Evolutionary conservation across 30 jellyfish, hydroid and myxozoan species (phyloP).

Genomic region (Aurelia sp.): DNA sequence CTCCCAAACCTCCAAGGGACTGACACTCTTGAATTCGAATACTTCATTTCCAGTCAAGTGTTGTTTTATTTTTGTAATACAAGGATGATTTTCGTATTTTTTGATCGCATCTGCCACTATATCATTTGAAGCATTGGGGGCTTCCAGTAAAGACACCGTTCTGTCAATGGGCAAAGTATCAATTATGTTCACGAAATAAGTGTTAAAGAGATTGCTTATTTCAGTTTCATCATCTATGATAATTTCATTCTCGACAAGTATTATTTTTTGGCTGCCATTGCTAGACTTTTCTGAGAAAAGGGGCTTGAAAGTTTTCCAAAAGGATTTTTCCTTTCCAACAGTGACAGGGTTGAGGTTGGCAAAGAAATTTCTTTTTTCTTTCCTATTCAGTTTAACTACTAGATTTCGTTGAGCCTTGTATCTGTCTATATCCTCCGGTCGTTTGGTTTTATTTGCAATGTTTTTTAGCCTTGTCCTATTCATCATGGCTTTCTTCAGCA

Average conservation of each 20-base stretch:
- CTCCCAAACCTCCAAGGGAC: constrained; percentile 1
- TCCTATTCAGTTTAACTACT: too few relatives aligned
- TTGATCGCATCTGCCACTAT: not conserved
- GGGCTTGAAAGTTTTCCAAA: constrained; percentile 26
- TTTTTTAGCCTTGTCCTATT: too few relatives aligned
- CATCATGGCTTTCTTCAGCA: too few relatives aligned
- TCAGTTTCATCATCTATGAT: constrained; percentile 6
- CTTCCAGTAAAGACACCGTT: not conserved
- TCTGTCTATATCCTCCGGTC: not conserved
- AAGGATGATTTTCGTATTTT: not conserved
- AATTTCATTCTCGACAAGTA: not conserved
- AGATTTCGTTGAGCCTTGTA: too few relatives aligned
- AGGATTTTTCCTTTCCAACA: not conserved
- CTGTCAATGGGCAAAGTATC: not conserved
- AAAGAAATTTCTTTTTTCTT: too few relatives aligned
- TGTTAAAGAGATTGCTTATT: constrained; percentile 2
- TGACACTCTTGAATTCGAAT: not conserved
- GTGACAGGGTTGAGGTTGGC: too few relatives aligned
- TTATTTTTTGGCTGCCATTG: too few relatives aligned
- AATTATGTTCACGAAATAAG: constrained; percentile 23
- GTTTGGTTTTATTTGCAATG: too few relatives aligned
- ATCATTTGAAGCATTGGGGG: not conserved
- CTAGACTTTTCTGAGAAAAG: constrained; percentile 1
- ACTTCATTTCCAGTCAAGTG: not conserved
- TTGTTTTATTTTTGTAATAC: not conserved